Evolutionary conservation across 1,140 invertebrate species (phyloP).

Genomic region (Patella vulgata): DNA sequence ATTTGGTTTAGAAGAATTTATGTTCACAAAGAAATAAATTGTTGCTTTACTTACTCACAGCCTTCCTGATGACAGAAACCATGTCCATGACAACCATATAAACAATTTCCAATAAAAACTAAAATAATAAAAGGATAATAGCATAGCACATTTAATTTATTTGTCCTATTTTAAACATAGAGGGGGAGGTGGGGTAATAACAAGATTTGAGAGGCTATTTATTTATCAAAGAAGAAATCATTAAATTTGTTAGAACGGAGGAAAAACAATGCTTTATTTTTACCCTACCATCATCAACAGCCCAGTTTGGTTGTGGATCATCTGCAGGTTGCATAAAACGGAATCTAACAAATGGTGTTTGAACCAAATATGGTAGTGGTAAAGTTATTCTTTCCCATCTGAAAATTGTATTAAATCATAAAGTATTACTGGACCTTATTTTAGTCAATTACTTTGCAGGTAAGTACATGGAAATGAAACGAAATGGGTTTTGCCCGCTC

Average conservation of each 20-base stretch:
- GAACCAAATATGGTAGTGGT: constrained; percentile 63
- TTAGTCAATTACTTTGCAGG: background rate
- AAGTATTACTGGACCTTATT: background rate
- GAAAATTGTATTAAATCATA: constrained; percentile 10
- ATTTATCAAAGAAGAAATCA: no score
- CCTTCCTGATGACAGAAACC: constrained; percentile 58
- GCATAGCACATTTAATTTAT: no score
- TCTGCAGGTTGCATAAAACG: constrained; percentile 53
- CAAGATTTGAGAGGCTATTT: no score
- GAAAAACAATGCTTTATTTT: no score
- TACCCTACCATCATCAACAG: constrained; percentile 66
- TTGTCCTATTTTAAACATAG: no score
- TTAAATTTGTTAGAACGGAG: no score
- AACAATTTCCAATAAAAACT: constrained; percentile 66
- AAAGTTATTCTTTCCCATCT: constrained; percentile 66
- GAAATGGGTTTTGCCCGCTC: no score
- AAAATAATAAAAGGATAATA: no score
- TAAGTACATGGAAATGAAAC: background rate
- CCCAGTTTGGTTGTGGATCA: constrained; percentile 59
- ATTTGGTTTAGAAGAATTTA: no score
- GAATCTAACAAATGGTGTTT: constrained; percentile 62
- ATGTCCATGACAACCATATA: constrained; percentile 64
- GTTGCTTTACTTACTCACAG: constrained; percentile 60
- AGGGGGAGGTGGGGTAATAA: no score
- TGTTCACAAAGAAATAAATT: no score